These are phyloP conservation scores for Nasonia oneida DNA, from an alignment of 2,888 invertebrate genomes.

Conservation along the genomic window DNA sequence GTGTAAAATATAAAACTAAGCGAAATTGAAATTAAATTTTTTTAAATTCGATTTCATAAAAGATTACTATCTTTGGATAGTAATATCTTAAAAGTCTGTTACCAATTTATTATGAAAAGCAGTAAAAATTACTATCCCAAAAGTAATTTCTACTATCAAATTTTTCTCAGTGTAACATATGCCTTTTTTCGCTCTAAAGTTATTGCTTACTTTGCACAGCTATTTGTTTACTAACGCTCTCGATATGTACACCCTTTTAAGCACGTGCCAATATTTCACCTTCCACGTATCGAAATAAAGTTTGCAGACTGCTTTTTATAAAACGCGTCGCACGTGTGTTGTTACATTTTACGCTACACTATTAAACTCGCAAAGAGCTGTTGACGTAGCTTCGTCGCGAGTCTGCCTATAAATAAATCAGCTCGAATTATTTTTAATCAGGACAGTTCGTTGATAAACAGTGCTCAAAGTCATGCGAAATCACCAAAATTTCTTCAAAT, in stretches of 20 bases:
- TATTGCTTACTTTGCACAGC: not conserved
- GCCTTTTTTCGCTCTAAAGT: not conserved
- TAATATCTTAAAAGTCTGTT: no score
- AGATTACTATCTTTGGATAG: no score
- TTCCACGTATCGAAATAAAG: constrained; percentile 17
- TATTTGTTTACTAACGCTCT: not conserved
- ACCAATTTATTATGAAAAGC: no score
- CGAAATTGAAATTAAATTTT: no score
- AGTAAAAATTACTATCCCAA: no score
- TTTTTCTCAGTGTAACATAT: not conserved
- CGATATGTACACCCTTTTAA: not conserved
- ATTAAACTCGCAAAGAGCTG: not conserved
- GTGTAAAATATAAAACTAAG: no score
- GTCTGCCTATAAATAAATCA: not conserved
- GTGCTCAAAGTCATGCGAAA: not conserved
- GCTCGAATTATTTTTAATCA: not conserved
- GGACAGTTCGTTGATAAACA: not conserved
- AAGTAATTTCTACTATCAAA: no score
- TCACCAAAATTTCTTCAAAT: not conserved
- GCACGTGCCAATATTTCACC: constrained; percentile 32
- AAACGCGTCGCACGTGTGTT: constrained; percentile 2
- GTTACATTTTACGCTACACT: not conserved
- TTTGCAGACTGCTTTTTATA: constrained; percentile 15
- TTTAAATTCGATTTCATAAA: no score
- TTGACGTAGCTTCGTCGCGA: not conserved